Conservation (phyloP, 2,888 invertebrate genomes). For the Entomobrya multifasciata region DNA sequence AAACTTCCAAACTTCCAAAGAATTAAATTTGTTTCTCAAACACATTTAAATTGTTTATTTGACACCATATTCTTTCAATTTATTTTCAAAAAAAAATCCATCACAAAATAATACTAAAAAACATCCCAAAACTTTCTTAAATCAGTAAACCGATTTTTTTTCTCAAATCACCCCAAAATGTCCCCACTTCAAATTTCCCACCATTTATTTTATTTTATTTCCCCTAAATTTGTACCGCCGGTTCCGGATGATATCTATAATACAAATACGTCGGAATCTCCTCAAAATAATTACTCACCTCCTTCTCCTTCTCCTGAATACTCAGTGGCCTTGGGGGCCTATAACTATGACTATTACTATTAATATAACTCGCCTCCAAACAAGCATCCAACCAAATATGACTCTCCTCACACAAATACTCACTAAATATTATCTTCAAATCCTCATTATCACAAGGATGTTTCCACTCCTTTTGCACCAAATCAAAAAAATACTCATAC, state of each 20-base stretch:
- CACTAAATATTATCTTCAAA: slow-evolving; percentile 56
- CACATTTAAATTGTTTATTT: too few relatives aligned
- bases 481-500: slow-evolving; percentile 66
- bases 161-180: too few relatives aligned
- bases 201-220: too few relatives aligned
- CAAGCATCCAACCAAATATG: slow-evolving; percentile 69
- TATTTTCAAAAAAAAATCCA: too few relatives aligned
- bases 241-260: slow-evolving; percentile 18
- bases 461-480: slow-evolving; percentile 52
- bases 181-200: too few relatives aligned
- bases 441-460: slow-evolving; percentile 44
- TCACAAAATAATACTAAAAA: too few relatives aligned
- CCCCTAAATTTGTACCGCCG: too few relatives aligned
- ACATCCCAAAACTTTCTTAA: too few relatives aligned
- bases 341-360: slow-evolving; percentile 39
- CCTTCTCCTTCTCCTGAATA: neutral
- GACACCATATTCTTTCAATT: too few relatives aligned
- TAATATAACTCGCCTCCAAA: slow-evolving; percentile 65
- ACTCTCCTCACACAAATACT: slow-evolving; percentile 29
- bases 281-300: slow-evolving; percentile 65
- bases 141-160: too few relatives aligned
- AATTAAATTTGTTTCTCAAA: too few relatives aligned
- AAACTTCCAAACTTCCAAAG: too few relatives aligned
- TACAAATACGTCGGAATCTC: slow-evolving; percentile 43
- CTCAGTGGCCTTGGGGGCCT: slow-evolving; percentile 69